Evolutionary conservation across 2,797 vertebrate genomes (phyloP), one percentile per base, ranked within the genome.

Genomic region (Alfaro cultratus): DNA sequence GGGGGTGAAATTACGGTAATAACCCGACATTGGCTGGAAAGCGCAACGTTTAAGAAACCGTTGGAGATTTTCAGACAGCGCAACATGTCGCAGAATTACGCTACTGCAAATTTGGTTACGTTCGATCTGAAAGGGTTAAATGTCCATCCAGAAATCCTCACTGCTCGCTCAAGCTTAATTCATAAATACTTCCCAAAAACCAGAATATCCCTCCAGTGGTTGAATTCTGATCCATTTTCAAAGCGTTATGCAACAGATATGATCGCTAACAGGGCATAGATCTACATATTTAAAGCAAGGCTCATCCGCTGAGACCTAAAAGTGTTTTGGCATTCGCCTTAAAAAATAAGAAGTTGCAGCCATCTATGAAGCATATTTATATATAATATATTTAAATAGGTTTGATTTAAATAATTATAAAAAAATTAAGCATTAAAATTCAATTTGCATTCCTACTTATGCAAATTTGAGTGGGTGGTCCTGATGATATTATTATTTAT

Each of bases 181-280:
- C 74, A 74, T 57, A n/a, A 55, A 5, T 49, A 36, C 73, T 16
- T 53, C 73, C 36, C 31, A 74, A 34, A 74, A 74, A 53, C 47
- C 34, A 16, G 73, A 53, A 74, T 39, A n/a, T 74, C 49, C 46
- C 23, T 8, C 55, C 51, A 55, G 3, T 43, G 1, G 1, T 4
- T 45, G 26, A 16, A 62, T 31, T 45, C 29, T 53, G 74, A 34
- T 43, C 41, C n/a, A 23, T 45, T 75, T 75, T 60, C 53, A 45
- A 21, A 4, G 34, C 43, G 53, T 75, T 62, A 34, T 75, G 16
- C 43, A 75, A 62, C 55, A 62, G n/a, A 29, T 12, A n/a, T 5
- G 5, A 41, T 18, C 2, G 15, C 51, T 26, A 74, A 36, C 73
- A 75, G 74, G 34, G 3, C 26, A 9, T 12, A 29, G 51, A 39